phyloP scores from a whole-genome alignment of 2,888 invertebrate genomes.

The Morpho achilles region DNA sequence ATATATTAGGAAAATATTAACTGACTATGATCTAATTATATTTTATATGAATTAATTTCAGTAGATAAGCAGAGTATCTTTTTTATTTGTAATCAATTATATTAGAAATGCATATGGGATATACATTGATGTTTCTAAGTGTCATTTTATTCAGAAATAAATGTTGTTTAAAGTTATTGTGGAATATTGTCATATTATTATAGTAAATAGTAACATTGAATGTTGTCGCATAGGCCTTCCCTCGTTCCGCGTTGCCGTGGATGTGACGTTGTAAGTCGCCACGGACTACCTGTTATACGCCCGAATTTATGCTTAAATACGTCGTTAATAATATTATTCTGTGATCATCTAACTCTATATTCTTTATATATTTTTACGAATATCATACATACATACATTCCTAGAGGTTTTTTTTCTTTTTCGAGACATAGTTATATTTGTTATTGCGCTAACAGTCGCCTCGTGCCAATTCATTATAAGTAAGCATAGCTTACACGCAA shows the following conservation, averaged over 20 bases:
- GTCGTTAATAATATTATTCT: conserved; percentile 56
- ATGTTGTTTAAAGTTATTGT: conserved; percentile 55
- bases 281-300: conserved; percentile 43
- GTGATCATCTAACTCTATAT: conserved; percentile 68
- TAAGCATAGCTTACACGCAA: conserved; percentile 60
- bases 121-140: conserved; percentile 62
- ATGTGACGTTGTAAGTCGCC: conserved; percentile 33
- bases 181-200: conserved; percentile 46
- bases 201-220: conserved; percentile 31
- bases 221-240: conserved; percentile 54
- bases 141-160: conserved; percentile 51
- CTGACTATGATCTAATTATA: conserved; percentile 54
- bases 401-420: conserved; percentile 57
- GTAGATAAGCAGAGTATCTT: conserved; percentile 61
- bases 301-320: conserved; percentile 37
- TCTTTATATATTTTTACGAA: conserved; percentile 41
- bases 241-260: conserved; percentile 43
- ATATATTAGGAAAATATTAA: conserved; percentile 61
- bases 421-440: conserved; percentile 41
- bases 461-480: conserved; percentile 51
- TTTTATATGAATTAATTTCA: conserved; percentile 55
- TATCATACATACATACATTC: conserved; percentile 61
- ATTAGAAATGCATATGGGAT: conserved; percentile 54
- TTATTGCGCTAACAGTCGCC: conserved; percentile 46
- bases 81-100: conserved; percentile 53